Evolutionary conservation across 1,140 invertebrate species (phyloP), one percentile per base, ranked within the genome.

Genomic region (Asobara japonica): DNA sequence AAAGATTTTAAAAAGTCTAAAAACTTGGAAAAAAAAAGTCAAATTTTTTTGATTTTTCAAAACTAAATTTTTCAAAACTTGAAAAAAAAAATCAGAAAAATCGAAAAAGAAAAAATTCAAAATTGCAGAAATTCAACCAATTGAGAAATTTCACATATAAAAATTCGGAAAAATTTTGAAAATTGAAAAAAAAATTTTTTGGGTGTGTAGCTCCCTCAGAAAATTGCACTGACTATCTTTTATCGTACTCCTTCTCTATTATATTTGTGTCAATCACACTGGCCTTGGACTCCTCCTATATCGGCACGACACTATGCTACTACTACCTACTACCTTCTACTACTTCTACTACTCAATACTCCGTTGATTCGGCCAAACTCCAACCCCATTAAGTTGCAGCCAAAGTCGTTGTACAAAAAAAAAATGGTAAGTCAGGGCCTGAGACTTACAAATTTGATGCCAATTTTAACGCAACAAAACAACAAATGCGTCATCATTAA

Each of bases 321-420:
- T 81, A 80, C 83, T 84, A 84, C 81, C 78, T 82, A 16, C 83
- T 85, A 83, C 84, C 80, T 73, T 83, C n/a, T 82, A 76, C 80
- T 82, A 80, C 84, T 84, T 82, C 84, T 84, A 86, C 86, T 82
- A 86, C 84, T 86, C 86, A 87, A 88, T 82, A 86, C 85, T 87
- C 80, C 84, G 84, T 86, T 84, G 86, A 83, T 85, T 62, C 74
- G 82, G 82, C 83, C 83, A 84, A 86, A 85, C 69, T 78, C 83
- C 83, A 84, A 85, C 84, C 84, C 83, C 82, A 81, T 86, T 86
- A 85, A 88, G 84, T 87, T 83, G 86, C 88, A 87, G 88, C 88
- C 84, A 89, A 89, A 89, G 86, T 89, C 82, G 87, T 89, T 87
- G 83, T 88, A 83, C 84, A 88, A 88, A 88, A 88, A 88, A 89